Base-by-base conservation (phyloP, 2,797 vertebrate species). In the Glyptemys insculpta region DNA sequence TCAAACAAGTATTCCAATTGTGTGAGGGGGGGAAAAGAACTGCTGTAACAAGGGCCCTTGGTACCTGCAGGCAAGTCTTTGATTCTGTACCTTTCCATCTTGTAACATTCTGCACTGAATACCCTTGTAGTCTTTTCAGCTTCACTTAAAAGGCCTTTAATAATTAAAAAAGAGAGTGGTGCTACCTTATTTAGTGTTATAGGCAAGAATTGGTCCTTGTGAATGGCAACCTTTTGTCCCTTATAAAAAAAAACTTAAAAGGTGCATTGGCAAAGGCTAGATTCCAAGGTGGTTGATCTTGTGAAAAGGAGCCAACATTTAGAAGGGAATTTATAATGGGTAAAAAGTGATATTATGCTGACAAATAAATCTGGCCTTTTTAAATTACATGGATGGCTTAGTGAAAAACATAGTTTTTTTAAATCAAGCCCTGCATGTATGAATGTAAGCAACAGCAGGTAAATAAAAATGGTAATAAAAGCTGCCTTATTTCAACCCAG, bases 1-100 rank as follows among this genome's bases (percentile, higher is more conserved):
- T 97, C 91, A 95, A 92, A 92, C 91, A 97, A 97, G 92, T 93
- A 95, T 97, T 95, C 94, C 97, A 98, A 97, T 91, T 95, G 88
- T 96, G 59, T 90, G 56, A 95, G 93, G 95, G 76, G 76, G 11
- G 76, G 83, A 62, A 97, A 97, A 94, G 95, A 95, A 84, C 78
- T 84, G 53, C 89, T 92, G 56, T 93, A 94, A 94, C 95, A 97
- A 94, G 94, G 88, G 94, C 88, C 95, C 89, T 93, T 81, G 74
- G 82, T 97, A 96, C 97, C 95, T 92, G 87, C 83, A 83, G 97
- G 92, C 93, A 96, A 95, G 91, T 94, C 97, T 97, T 94, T 97
- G 92, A 94, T 98, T 97, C 89, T 88, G 49, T 96, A 95, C 96
- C 94, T 97, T 93, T 94, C 93, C 5, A 0, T 96, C 89, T 93